Evolutionary conservation across 2,888 invertebrate genomes (phyloP).

Genomic region (Melanophora roralis): DNA sequence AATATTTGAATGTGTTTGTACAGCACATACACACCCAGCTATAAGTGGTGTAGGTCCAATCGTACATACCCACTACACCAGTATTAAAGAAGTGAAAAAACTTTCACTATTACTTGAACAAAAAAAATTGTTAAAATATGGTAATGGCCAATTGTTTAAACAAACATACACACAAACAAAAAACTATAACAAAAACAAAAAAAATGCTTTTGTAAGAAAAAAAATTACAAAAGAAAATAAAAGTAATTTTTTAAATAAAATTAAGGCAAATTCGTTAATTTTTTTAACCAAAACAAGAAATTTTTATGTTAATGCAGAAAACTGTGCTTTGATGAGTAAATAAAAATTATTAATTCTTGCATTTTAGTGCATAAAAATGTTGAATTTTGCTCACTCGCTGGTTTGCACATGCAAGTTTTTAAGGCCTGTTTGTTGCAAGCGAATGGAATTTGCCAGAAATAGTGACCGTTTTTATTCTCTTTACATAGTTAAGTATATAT

Average conservation of each 20-base stretch:
- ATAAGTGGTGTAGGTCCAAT: constrained; percentile 28
- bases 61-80: background rate
- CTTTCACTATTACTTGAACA: constrained; percentile 62
- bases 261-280: constrained; percentile 10
- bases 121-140: constrained; percentile 51
- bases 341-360: constrained; percentile 3
- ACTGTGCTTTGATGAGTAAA: constrained; percentile 39
- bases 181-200: background rate
- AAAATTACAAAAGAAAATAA: too few relatives aligned
- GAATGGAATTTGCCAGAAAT: constrained; percentile 37
- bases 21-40: background rate
- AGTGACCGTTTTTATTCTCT: constrained; percentile 53
- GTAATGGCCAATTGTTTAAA: constrained; percentile 36
- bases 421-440: constrained; percentile 3
- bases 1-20: background rate
- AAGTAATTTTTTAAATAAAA: background rate
- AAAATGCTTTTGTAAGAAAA: background rate
- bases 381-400: constrained; percentile 28
- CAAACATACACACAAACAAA: constrained; percentile 1
- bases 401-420: background rate
- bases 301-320: constrained; percentile 28
- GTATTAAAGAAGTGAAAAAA: constrained; percentile 41
- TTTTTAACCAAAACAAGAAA: background rate
- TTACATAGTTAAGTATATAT: too few relatives aligned
- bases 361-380: constrained; percentile 13